A percentile compares a stretch with the other conserved stretches of the same genome.
These are phyloP conservation scores for Glyptemys insculpta DNA, from an alignment of 2,797 vertebrate genomes.

Conservation along the genomic window DNA sequence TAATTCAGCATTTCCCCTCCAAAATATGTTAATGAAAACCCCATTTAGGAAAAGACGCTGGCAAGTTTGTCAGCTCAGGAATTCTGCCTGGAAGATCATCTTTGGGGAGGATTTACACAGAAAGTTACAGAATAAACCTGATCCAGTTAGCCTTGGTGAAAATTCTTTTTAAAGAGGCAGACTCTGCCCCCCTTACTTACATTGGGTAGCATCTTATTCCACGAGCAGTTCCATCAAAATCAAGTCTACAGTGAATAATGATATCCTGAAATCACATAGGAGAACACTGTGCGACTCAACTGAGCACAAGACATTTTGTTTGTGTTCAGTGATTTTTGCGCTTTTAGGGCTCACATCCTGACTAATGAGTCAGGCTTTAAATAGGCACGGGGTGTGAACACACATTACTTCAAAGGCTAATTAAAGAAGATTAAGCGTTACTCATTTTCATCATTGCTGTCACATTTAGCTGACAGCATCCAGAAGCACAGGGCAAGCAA, in stretches of 20 bases:
- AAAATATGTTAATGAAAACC: conserved; percentile 4
- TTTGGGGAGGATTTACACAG: not conserved
- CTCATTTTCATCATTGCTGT: fast-evolving
- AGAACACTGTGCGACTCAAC: fast-evolving
- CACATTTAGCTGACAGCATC: not conserved
- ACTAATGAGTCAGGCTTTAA: not conserved
- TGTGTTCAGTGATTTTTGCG: not conserved
- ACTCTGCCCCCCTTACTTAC: conserved; percentile 9
- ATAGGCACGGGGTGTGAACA: not conserved
- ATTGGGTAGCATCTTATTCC: conserved; percentile 1
- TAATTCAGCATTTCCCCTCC: not conserved
- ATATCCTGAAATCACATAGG: fast-evolving
- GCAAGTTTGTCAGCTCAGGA: not conserved
- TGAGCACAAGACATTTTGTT: not conserved
- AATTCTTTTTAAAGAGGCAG: conserved; percentile 16
- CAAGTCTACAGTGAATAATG: not conserved
- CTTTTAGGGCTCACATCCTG: not conserved
- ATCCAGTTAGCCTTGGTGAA: not conserved
- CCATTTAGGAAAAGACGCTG: not conserved
- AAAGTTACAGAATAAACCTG: not conserved
- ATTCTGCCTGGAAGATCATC: not conserved
- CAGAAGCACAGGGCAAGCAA: not conserved
- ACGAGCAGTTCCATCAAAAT: not conserved
- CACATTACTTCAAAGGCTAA: not conserved
- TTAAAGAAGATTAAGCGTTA: not conserved